These are phyloP conservation scores for Acanthosoma haemorrhoidale DNA, from an alignment of 2,888 invertebrate genomes.

Conservation along the genomic window DNA sequence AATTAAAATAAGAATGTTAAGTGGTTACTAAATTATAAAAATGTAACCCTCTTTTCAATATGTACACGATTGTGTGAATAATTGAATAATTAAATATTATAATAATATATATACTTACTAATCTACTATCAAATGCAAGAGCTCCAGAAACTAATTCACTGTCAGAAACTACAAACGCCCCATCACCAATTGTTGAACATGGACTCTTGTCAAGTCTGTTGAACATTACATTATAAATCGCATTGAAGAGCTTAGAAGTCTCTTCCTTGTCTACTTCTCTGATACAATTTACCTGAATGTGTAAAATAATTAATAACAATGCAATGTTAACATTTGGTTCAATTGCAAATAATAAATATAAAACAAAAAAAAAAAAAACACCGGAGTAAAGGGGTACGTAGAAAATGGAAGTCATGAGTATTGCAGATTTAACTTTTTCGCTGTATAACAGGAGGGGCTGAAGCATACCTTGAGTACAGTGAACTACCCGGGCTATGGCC, in stretches of 20 bases:
- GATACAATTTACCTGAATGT: slow-evolving; percentile 26
- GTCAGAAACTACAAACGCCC: slow-evolving; percentile 23
- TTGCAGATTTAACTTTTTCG: too few species aligned
- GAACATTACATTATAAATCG: slow-evolving; percentile 16
- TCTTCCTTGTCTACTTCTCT: slow-evolving; percentile 20
- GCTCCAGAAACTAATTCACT: slow-evolving; percentile 19
- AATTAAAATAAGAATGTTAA: too few species aligned
- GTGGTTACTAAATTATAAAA: too few species aligned
- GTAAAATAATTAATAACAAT: background rate
- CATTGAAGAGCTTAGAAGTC: slow-evolving; percentile 17
- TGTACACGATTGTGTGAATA: background rate
- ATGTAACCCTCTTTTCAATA: background rate
- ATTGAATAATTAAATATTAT: background rate
- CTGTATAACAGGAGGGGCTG: too few species aligned
- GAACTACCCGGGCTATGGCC: too few species aligned
- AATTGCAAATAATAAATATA: too few species aligned
- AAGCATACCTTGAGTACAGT: too few species aligned
- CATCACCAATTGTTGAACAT: slow-evolving; percentile 8
- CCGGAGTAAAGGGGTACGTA: too few species aligned
- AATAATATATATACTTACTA: background rate
- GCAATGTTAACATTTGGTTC: too few species aligned
- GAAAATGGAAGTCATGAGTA: too few species aligned
- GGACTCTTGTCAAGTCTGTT: slow-evolving; percentile 12
- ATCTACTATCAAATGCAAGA: slow-evolving; percentile 9
- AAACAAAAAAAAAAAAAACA: too few species aligned